Percentiles rank a stretch among this genome's conserved stretches.
Evolutionary conservation across 1,140 invertebrate genomes (phyloP).

Genomic region (Apis mellifera): Amel_HAv3.1 CM009938.2:8987501-8988000

Average conservation of each 20-base stretch:
- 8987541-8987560: neutral
- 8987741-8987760: no score
- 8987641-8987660: conserved; percentile 16
- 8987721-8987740: neutral
- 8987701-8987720: neutral
- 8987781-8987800: neutral
- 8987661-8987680: neutral
- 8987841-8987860: neutral
- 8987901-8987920: no score
- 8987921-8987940: neutral
- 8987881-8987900: neutral
- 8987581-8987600: neutral
- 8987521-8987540: neutral
- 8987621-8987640: conserved; percentile 10
- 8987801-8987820: neutral
- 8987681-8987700: no score
- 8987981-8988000: neutral
- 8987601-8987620: conserved; percentile 3
- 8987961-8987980: no score
- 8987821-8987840: neutral
- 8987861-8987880: no score
- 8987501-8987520: no score
- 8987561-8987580: neutral
- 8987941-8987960: neutral
- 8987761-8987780: neutral